Percentiles rank a stretch among this genome's conserved stretches.
Conservation (phyloP, 2,888 invertebrate species). For the Ormyrus nitidulus region DNA sequence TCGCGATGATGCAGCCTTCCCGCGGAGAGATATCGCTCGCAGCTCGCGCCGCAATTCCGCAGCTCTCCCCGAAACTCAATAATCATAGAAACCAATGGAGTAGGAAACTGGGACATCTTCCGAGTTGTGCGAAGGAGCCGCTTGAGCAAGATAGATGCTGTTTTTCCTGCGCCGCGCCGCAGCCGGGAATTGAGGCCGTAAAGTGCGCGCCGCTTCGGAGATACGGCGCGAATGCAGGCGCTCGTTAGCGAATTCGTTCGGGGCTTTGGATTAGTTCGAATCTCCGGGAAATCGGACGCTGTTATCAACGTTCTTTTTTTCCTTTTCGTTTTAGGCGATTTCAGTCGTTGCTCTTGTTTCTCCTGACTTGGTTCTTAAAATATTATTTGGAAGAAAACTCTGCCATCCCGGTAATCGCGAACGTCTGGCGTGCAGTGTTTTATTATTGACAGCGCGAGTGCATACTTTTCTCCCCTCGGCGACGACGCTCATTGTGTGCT, state of each 20-base stretch:
- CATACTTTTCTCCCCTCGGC: not conserved
- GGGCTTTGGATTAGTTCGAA: not conserved
- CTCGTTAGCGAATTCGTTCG: conserved; percentile 20
- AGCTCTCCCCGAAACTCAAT: conserved; percentile 41
- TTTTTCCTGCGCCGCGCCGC: conserved; percentile 28
- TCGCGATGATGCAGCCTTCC: not conserved
- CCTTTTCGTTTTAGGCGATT: conserved; percentile 53
- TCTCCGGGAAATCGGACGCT: not conserved
- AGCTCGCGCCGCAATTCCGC: conserved; percentile 15
- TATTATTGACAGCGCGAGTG: not conserved
- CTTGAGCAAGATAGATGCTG: conserved; percentile 45
- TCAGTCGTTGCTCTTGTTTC: not conserved
- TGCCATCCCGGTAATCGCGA: not conserved
- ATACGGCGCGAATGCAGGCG: not conserved
- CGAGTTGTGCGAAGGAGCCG: conserved; percentile 12
- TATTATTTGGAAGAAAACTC: not conserved
- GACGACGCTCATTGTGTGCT: not conserved
- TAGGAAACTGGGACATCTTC: conserved; percentile 45
- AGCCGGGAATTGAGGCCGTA: conserved; percentile 36
- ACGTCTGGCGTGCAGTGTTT: not conserved
- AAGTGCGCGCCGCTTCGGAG: not conserved
- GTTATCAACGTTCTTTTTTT: conserved; percentile 11
- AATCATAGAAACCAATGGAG: conserved; percentile 51
- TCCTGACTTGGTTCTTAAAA: too few relatives aligned
- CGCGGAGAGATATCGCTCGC: conserved; percentile 24